phyloP scores from a whole-genome alignment of 1,140 invertebrate species.

The Vanessa atalanta region DNA sequence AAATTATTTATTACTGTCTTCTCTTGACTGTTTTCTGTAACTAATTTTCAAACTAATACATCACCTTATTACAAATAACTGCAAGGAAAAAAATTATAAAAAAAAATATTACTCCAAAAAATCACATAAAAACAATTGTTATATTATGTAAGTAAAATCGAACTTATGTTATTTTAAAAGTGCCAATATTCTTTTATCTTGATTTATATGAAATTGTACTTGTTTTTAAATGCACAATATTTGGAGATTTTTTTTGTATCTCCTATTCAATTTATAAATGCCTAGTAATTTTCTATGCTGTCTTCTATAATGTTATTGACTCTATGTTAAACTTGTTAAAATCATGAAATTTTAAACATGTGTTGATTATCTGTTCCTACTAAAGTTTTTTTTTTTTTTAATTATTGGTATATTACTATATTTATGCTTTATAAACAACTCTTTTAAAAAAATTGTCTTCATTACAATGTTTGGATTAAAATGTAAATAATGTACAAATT shows the following conservation, averaged over 20 bases:
- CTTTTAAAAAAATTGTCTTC: background rate
- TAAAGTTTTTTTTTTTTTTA: background rate
- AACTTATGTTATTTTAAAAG: background rate
- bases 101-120: background rate
- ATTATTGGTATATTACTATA: no score
- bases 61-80: background rate
- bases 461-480: conserved; percentile 19
- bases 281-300: conserved; percentile 7
- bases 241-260: background rate
- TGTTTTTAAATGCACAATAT: background rate
- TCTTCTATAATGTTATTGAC: background rate
- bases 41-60: background rate
- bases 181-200: background rate
- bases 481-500: conserved; percentile 74
- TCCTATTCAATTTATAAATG: background rate
- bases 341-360: background rate
- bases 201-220: background rate
- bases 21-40: conserved; percentile 1
- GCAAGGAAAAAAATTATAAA: background rate
- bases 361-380: conserved; percentile 1
- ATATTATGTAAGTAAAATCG: background rate
- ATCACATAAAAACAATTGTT: no score
- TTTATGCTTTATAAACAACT: no score
- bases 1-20: conserved; percentile 2
- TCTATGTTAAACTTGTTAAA: background rate